Conservation (phyloP, 2,888 invertebrate genomes). For the Parochlus steinenii region DNA sequence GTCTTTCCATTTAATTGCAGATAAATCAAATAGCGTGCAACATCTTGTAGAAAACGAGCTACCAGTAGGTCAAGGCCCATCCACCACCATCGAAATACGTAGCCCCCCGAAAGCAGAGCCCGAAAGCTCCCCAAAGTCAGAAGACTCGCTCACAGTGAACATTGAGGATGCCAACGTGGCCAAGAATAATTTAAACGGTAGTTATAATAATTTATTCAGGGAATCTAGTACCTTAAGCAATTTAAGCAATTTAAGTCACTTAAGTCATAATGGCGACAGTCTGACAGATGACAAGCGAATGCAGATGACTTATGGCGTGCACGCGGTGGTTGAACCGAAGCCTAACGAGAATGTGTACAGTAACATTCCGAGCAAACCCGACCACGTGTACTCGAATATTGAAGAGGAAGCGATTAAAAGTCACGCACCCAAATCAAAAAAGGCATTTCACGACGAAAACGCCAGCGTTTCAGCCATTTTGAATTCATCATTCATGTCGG, state of each 20-base stretch:
- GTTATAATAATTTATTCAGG: conserved; percentile 11
- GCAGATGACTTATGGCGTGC: conserved; percentile 24
- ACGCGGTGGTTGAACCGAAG: too few species aligned
- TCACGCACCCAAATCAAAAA: conserved; percentile 1
- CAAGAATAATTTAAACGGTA: conserved; percentile 1
- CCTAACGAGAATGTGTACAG: conserved; percentile 31
- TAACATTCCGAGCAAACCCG: conserved; percentile 21
- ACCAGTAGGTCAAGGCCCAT: conserved; percentile 22
- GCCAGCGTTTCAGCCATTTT: conserved; percentile 14
- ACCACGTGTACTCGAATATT: conserved; percentile 11
- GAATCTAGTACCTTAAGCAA: too few species aligned
- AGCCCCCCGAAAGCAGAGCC: neutral
- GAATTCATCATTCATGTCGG: conserved; percentile 26
- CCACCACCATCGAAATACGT: conserved; percentile 12
- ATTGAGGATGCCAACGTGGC: conserved; percentile 4
- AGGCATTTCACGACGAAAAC: conserved; percentile 1
- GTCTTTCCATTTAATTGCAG: conserved; percentile 29
- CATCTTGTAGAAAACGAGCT: conserved; percentile 47
- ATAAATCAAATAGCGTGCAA: conserved; percentile 48
- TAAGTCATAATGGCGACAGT: conserved; percentile 2
- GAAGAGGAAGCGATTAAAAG: conserved; percentile 5
- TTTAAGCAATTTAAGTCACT: conserved; percentile 9
- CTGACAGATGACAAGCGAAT: conserved; percentile 15
- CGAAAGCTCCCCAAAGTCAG: neutral
- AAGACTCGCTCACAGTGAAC: neutral